Evolutionary conservation across 1,140 invertebrate species (phyloP), one percentile per base, ranked within the genome.

Genomic region (Plutomurus gul): DNA sequence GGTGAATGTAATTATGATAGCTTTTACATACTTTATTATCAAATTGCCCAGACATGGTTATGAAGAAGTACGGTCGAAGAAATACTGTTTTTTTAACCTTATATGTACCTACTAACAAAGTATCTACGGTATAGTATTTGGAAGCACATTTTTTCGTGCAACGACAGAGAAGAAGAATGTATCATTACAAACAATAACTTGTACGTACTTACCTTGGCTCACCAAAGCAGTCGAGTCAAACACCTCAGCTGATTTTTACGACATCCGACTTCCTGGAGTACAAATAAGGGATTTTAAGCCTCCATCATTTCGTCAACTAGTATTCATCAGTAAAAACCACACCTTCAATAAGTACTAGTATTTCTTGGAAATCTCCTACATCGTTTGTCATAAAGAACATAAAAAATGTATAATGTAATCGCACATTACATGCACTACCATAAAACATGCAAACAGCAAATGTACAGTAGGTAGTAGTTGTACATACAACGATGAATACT

Each of bases 281-380:
- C 36, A 30, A 65, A 65, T 65, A 30, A n/a, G 13, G 16, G 30
- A 65, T 13, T 13, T n/a, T 0, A 65, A 27, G 22, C 56, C 56
- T 65, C 56, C 56, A 65, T 65, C 56, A 65, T 65, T 65, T 65
- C 56, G 56, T 65, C 56, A 65, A 65, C 25, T n/a, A n/a, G n/a
- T 36, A 33, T 65, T 30, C 56, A 65, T 65, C 56, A 65, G 51
- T 20, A 13, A 56, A 56, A 30, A 56, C 27, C 4, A 33, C 1
- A 33, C 7, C 22, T 27, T 11, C 13, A 33, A 65, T 65, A n/a
- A n/a, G n/a, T n/a, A n/a, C n/a, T n/a, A n/a, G n/a, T n/a, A 65
- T 36, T 65, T 65, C 56, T 13, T 36, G 56, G 56, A 65, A 65
- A 65, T 3, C 36, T 65, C 36, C 56, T 27, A 18, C 47, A 22